phyloP scores from a whole-genome alignment of 2,113 vertebrate species.

The Hylia prasina region DNA sequence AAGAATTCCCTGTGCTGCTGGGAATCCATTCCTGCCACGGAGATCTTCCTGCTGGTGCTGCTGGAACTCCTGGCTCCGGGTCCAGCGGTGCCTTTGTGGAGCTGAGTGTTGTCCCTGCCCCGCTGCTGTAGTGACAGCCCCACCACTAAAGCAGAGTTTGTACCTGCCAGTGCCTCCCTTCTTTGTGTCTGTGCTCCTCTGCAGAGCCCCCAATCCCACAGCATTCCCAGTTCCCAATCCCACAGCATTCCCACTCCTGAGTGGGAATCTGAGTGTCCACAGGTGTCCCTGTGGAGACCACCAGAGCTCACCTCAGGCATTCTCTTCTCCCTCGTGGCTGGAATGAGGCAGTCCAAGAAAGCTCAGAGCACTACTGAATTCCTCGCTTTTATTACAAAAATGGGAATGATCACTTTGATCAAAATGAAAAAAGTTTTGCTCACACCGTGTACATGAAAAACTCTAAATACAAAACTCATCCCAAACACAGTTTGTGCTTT shows the following conservation, averaged over 20 bases:
- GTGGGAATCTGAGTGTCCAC: too few species aligned
- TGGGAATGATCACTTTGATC: conserved; percentile 76
- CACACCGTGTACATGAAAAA: conserved; percentile 73
- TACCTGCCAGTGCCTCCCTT: background rate
- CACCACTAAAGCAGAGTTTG: conserved; percentile 30
- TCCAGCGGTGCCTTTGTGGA: background rate
- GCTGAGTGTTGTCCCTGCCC: background rate
- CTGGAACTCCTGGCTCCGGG: background rate
- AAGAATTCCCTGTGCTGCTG: background rate
- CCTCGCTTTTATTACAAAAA: conserved; percentile 80
- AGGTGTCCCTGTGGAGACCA: background rate
- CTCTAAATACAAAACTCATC: conserved; percentile 74
- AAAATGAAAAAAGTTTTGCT: conserved; percentile 71
- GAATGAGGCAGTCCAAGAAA: background rate
- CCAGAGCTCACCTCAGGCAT: fast-evolving
- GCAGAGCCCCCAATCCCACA: background rate
- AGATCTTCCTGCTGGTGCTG: background rate
- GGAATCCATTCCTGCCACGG: background rate
- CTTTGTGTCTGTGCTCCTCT: background rate
- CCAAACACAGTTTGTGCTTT: conserved; percentile 57
- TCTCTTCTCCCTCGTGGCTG: background rate
- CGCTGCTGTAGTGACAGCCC: background rate
- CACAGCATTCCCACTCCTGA: background rate
- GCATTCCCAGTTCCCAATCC: background rate
- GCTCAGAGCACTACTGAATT: conserved; percentile 40